Base-by-base conservation (phyloP, 2,797 vertebrate species). In the Lycodopsis pacificus region DNA sequence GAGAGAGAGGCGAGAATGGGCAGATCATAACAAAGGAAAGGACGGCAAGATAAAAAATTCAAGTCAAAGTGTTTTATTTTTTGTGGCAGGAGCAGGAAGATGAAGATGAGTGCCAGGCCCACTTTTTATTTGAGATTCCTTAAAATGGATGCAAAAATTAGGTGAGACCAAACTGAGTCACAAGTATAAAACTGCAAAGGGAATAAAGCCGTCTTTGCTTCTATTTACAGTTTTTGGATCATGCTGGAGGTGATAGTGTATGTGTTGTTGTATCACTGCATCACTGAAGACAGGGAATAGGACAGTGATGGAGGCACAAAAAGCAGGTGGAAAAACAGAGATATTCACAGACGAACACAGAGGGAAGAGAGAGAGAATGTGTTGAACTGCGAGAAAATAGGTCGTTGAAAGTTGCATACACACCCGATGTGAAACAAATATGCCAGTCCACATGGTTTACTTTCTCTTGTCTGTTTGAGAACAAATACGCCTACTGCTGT, bases 311-410 rank as follows among this genome's bases (percentile, higher is more conserved):
- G 48, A 30, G 14, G 25, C 17, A 64, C 6, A 5, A 36, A 13
- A 20, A 72, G 71, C 56, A 32, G 49, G 42, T 40, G 25, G 65
- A 2, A 51, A 40, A 57, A 17, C 46, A 20, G 61, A 20, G 56
- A 53, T 70, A 27, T 44, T 73, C 20, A 8, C 67, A 69, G 53
- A 49, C 58, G 65, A 74, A 44, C 57, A 64, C 22, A 64, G 70
- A 42, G 64, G 58, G 9, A 13, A 66, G 15, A 65, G 13, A 63
- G 63, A 56, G 56, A 70, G 51, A 82, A 65, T 44, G 34, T 48
- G 61, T 62, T 27, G 65, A 73, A 59, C 12, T 10, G 36, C 40
- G 65, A 71, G 61, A 74, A 72, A 72, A 78, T 66, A 46, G 51
- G 70, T 73, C 11, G 1, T 17, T 4, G 20, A 71, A 79, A 67